Evolutionary conservation across 2,797 vertebrate species (phyloP), one percentile per base, ranked within the genome.

Genomic region (Rhinophrynus dorsalis): DNA sequence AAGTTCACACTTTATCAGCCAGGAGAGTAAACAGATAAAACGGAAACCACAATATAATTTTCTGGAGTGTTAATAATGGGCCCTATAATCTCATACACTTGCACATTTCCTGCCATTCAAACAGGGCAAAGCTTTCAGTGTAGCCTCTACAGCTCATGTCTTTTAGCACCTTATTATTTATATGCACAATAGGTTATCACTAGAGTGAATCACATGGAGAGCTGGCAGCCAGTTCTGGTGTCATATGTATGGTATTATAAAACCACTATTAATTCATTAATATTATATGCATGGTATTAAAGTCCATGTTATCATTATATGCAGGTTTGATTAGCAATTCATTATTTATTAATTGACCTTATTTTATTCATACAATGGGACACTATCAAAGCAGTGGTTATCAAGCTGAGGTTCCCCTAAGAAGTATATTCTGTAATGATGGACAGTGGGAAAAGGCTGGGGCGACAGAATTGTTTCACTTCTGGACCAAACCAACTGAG

Each of bases 1-100:
- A 80, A 74, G 81, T 64, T 74, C 51, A 74, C 70, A 76, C 79
- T 85, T 84, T 87, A 84, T 84, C 84, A 82, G 82, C 69, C 62
- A 67, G 44, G 59, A 85, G 79, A 81, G 58, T 87, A 85, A 87
- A 86, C 85, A 85, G 84, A 87, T 85, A 83, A 83, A 84, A 81
- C 77, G 81, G 82, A 84, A 86, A 81, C 63, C 44, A 68, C 79
- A 79, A 79, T 81, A 74, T 81, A 78, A 82, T 83, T 80, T 79
- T 83, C 69, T 78, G 72, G 71, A 80, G 78, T 76, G 74, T 82
- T 85, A 81, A 86, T 86, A 86, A 87, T 87, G 82, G 81, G 51
- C 59, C 37, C 66, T 81, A 82, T 86, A 86, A 87, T 85, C 82
- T 86, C 79, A 81, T 83, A 82, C 79, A 82, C 75, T 74, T 75